Conservation (phyloP, 2,888 invertebrate species). For the Melolontha melolontha region DNA sequence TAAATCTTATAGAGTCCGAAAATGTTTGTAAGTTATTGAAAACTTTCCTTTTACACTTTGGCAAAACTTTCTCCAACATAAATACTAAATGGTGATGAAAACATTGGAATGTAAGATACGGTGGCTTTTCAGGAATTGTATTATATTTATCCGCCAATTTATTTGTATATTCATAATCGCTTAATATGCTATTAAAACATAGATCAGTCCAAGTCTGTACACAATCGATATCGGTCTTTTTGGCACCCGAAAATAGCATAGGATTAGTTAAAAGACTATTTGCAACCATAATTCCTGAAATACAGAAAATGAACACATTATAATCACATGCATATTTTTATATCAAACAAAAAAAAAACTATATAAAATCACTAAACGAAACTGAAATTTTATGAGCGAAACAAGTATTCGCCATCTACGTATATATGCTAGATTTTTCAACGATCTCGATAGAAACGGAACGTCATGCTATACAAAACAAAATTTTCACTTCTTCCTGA, state of each 20-base stretch:
- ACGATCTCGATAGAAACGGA: too few relatives aligned
- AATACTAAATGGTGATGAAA: slow-evolving; percentile 97
- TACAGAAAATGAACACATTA: slow-evolving; percentile 4
- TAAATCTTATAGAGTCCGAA: slow-evolving; percentile 77
- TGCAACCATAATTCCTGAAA: slow-evolving; percentile 88
- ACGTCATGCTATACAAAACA: too few relatives aligned
- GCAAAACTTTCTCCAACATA: slow-evolving; percentile 89
- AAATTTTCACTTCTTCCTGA: too few relatives aligned
- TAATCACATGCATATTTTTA: background rate
- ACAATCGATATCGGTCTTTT: slow-evolving; percentile 79
- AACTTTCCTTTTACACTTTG: slow-evolving; percentile 76
- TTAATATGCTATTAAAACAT: slow-evolving; percentile 68
- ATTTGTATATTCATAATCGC: slow-evolving; percentile 47
- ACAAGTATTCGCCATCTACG: too few relatives aligned
- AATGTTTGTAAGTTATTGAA: slow-evolving; percentile 84
- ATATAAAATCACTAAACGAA: too few relatives aligned
- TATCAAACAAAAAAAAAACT: too few relatives aligned
- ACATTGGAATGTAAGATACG: slow-evolving; percentile 78
- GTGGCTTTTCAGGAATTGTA: slow-evolving; percentile 67
- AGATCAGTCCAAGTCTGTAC: slow-evolving; percentile 85
- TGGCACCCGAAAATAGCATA: slow-evolving; percentile 82
- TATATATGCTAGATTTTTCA: too few relatives aligned
- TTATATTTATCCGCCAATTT: slow-evolving; percentile 40
- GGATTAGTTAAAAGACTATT: slow-evolving; percentile 93
- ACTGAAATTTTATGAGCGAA: too few relatives aligned